A percentile compares a stretch with the other conserved stretches of the same genome.
Conservation (phyloP, 2,888 invertebrate genomes). For the Dynastes grantii region DNA sequence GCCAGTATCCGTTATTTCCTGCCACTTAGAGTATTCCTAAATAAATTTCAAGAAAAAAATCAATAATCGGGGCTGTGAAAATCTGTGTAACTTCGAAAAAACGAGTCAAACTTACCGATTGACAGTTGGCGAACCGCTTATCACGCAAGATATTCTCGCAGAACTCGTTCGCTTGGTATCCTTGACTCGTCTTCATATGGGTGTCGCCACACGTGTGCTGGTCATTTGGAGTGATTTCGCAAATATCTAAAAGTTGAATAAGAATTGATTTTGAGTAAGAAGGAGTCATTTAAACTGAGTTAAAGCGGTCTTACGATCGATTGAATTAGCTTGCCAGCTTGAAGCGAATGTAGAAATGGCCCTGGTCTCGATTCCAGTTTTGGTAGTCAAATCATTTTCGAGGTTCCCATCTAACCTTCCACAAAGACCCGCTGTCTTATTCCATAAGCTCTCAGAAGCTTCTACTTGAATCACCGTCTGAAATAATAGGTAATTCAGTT, state of each 20-base stretch:
- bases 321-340: constrained; percentile 74
- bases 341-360: constrained; percentile 73
- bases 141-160: constrained; percentile 78
- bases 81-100: background rate
- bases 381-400: constrained; percentile 79
- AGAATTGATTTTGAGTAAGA: background rate
- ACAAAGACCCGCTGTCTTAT: constrained; percentile 87
- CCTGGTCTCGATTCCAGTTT: constrained; percentile 73
- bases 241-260: constrained; percentile 71
- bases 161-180: constrained; percentile 73
- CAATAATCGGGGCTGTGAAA: too few relatives aligned
- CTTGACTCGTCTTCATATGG: constrained; percentile 59
- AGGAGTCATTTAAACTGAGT: too few relatives aligned
- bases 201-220: constrained; percentile 71
- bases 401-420: constrained; percentile 83
- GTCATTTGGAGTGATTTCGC: constrained; percentile 73
- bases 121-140: constrained; percentile 78
- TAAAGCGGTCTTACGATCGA: constrained; percentile 62
- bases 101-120: constrained; percentile 68
- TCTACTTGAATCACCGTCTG: constrained; percentile 80
- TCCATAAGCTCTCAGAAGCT: constrained; percentile 81
- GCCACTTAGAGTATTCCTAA: too few relatives aligned
- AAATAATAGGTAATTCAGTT: constrained; percentile 45
- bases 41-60: too few relatives aligned
- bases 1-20: too few relatives aligned